Evolutionary conservation across 2,888 invertebrate genomes (phyloP).

Genomic region (Pachymerium ferrugineum): DNA sequence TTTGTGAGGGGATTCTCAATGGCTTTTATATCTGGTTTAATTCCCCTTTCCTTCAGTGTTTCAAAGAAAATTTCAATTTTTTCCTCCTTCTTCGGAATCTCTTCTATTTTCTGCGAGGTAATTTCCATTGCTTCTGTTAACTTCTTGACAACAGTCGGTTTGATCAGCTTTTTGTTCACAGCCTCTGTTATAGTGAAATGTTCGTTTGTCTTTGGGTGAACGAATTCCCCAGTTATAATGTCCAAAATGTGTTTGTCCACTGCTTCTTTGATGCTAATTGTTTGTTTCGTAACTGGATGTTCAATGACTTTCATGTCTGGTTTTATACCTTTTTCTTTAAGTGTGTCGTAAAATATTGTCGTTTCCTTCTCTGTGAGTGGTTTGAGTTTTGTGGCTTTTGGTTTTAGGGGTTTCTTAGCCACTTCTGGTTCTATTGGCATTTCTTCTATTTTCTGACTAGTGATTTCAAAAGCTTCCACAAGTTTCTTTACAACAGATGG

Average conservation of each 20-base stretch:
- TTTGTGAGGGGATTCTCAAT: conserved; percentile 71
- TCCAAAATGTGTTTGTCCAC: conserved; percentile 74
- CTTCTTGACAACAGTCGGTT: conserved; percentile 56
- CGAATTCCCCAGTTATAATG: conserved; percentile 59
- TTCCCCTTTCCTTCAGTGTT: conserved; percentile 27
- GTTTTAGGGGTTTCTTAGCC: conserved; percentile 59
- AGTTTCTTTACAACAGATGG: conserved; percentile 47
- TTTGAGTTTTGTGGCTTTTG: conserved; percentile 49
- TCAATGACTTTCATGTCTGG: conserved; percentile 54
- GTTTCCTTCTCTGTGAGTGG: not conserved
- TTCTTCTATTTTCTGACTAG: conserved; percentile 31
- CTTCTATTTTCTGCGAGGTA: conserved; percentile 47
- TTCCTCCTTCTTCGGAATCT: conserved; percentile 56
- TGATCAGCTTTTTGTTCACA: conserved; percentile 67
- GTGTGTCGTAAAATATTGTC: not conserved
- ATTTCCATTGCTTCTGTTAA: not conserved
- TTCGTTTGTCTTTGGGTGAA: conserved; percentile 6
- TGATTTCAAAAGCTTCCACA: not conserved
- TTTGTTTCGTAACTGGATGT: conserved; percentile 75
- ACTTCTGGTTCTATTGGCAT: conserved; percentile 39
- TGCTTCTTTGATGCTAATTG: conserved; percentile 75
- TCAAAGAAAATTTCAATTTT: conserved; percentile 46
- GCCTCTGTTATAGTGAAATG: conserved; percentile 60
- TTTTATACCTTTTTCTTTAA: not conserved
- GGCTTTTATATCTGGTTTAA: conserved; percentile 50